Base-by-base conservation (phyloP, 2,888 invertebrate genomes). In the Sinelater perroti region DNA sequence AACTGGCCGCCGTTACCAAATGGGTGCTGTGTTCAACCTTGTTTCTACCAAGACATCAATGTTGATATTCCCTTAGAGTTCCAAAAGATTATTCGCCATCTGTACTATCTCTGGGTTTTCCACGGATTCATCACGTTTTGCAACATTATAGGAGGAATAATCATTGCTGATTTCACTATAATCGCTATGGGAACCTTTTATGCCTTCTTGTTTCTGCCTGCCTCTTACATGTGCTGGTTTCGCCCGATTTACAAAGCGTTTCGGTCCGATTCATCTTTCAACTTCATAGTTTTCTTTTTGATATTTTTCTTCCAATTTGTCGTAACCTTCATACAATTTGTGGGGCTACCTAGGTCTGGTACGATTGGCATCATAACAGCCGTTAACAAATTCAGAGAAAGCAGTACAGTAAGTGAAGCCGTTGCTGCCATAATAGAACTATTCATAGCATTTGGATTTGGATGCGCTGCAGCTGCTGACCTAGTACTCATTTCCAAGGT, bases 221-320 rank as follows among this genome's bases (percentile, higher is more conserved):
- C 95, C 80, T 97, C 98, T 49, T 99, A 97, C 78, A 80, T 99
- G 24, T 98, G 98, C 80, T 99, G 99, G 99, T 99, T 95, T 82
- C 86, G 99, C 76, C 98, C 99, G 36, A 92, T 97, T 59, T 99
- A 99, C 82, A 98, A 98, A 82, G 98, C 98, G 62, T 98, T 99
- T 84, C 90, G 97, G 75, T 95, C 91, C 75, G 99, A 99, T 81
- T 97, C 97, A 69, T 98, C 97, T 2, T 95, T 99, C 85, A 98
- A 97, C 81, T 99, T 98, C 78, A 98, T 99, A 94, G 93, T 97
- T 50, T 99, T 95, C 83, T 99, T 99, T 86, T 96, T 98, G 78
- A 91, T 98, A 71, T 97, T 97, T 82, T 92, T 96, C 82, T 92
- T 96, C 80, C 97, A 97, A 88, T 89, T 92, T 73, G 82, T 96